Conservation (phyloP, 2,888 invertebrate genomes). For the Catonia carolina region DNA sequence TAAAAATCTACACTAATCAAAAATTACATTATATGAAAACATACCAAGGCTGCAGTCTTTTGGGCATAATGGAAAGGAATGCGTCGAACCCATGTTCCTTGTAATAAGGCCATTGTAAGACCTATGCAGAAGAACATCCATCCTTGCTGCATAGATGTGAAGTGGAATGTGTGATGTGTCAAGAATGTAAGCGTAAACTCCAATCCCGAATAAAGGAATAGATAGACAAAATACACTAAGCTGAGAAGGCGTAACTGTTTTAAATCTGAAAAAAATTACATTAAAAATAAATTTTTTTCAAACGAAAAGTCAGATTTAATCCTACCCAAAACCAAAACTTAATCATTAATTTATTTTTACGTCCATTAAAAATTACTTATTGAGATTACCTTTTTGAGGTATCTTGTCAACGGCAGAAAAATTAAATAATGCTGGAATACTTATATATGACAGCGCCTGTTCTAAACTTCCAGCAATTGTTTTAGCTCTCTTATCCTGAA, state of each 20-base stretch:
- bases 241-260: slow-evolving; percentile 61
- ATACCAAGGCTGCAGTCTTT: slow-evolving; percentile 56
- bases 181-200: slow-evolving; percentile 97
- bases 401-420: slow-evolving; percentile 63
- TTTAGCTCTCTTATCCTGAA: slow-evolving; percentile 62
- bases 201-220: slow-evolving; percentile 73
- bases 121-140: slow-evolving; percentile 96
- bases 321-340: too few species aligned
- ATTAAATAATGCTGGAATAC: slow-evolving; percentile 51
- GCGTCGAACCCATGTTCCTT: slow-evolving; percentile 82
- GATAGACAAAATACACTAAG: slow-evolving; percentile 76
- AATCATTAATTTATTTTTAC: too few species aligned
- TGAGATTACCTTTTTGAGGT: slow-evolving; percentile 39
- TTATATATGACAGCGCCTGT: slow-evolving; percentile 58
- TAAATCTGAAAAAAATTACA: slow-evolving; percentile 48
- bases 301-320: too few species aligned
- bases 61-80: slow-evolving; percentile 66
- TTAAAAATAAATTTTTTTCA: too few species aligned
- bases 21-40: slow-evolving; percentile 22
- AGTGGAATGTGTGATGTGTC: slow-evolving; percentile 85
- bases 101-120: slow-evolving; percentile 80
- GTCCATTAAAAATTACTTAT: not conserved
- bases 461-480: slow-evolving; percentile 58
- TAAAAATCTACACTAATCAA: not conserved
- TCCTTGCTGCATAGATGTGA: slow-evolving; percentile 93